phyloP scores from a whole-genome alignment of 2,797 vertebrate genomes.

The Ctenochaetus hawaiiensis region DNA sequence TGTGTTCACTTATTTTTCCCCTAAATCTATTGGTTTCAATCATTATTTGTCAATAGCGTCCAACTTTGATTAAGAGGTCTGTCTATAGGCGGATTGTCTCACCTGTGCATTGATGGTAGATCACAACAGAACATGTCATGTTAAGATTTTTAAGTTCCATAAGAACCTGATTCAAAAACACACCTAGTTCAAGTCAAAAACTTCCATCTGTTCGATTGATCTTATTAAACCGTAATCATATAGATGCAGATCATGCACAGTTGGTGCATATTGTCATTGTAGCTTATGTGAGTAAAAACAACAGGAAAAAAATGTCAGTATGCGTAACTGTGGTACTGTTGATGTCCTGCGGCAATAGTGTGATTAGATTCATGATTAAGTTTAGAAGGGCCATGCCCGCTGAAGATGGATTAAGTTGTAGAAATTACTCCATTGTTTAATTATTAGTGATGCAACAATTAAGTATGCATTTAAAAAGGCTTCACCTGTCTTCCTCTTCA shows the following conservation, averaged over 20 bases:
- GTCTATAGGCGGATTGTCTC: background rate
- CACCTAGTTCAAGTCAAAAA: background rate
- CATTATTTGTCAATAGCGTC: constrained; percentile 5
- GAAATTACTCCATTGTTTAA: background rate
- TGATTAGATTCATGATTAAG: background rate
- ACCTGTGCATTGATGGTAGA: background rate
- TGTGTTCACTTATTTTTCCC: constrained; percentile 29
- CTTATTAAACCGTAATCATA: too few species aligned
- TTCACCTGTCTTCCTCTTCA: background rate
- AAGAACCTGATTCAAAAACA: background rate
- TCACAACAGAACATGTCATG: background rate
- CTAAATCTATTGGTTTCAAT: constrained; percentile 19
- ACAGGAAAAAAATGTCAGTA: background rate
- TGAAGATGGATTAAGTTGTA: background rate
- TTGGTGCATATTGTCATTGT: too few species aligned
- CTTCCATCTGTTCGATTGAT: background rate
- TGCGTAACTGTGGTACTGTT: background rate
- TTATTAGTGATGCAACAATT: background rate
- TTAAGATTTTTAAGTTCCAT: background rate
- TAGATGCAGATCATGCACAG: too few species aligned
- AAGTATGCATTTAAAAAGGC: background rate
- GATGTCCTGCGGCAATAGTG: background rate
- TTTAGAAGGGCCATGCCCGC: background rate
- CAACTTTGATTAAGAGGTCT: background rate
- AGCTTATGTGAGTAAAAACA: too few species aligned